Percentiles rank a stretch among this genome's conserved stretches.
phyloP scores from a whole-genome alignment of 2,797 vertebrate genomes.

The Darevskia nairensis region DNA sequence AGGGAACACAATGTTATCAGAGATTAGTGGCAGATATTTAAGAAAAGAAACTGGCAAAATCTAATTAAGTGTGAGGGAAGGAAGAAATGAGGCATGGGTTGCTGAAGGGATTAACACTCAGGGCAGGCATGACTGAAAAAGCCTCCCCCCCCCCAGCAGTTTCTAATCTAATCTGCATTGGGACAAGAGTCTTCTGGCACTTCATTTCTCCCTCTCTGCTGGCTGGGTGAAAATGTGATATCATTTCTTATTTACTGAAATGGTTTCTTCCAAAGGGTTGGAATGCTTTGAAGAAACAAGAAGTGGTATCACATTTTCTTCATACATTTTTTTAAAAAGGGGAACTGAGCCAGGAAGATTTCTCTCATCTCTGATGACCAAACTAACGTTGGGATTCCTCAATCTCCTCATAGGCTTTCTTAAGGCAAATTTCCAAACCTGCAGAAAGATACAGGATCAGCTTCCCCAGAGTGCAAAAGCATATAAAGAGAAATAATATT shows the following conservation, averaged over 20 bases:
- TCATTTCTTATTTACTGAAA: neutral
- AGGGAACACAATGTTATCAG: neutral
- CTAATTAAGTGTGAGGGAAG: neutral
- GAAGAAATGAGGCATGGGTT: neutral
- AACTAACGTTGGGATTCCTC: neutral
- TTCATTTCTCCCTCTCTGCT: neutral
- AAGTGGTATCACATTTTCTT: neutral
- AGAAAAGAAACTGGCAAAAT: neutral
- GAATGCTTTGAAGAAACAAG: neutral
- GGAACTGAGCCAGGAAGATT: neutral
- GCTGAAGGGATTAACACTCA: neutral
- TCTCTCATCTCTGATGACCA: neutral
- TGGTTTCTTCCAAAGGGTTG: neutral
- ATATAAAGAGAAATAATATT: neutral
- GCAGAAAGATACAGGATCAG: neutral
- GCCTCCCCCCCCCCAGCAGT: neutral
- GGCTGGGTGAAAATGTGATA: neutral
- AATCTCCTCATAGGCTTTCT: neutral
- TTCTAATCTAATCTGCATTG: neutral
- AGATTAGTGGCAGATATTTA: neutral
- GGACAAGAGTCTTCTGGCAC: neutral
- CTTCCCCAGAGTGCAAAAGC: neutral
- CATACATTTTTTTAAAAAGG: neutral
- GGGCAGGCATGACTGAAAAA: neutral
- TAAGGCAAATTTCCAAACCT: neutral